Evolutionary conservation across 2,797 vertebrate genomes (phyloP).

Genomic region (Tiaroga cobitis): DNA sequence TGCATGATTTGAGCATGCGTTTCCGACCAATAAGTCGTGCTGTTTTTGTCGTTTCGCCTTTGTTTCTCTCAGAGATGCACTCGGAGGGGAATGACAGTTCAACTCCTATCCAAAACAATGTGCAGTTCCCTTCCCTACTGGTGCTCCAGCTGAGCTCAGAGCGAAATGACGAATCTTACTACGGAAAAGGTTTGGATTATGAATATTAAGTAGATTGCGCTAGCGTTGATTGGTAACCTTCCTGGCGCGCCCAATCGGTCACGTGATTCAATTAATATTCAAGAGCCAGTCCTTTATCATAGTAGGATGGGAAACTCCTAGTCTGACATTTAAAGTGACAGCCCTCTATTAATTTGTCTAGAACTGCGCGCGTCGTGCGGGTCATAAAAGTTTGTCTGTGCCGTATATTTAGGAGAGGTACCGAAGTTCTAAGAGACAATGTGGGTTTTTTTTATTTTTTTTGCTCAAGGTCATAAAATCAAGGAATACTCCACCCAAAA

Average conservation of each 20-base stretch:
- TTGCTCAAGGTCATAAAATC: neutral
- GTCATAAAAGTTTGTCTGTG: neutral
- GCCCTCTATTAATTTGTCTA: neutral
- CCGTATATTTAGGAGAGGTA: no score
- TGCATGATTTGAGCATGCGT: neutral
- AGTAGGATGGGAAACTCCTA: slow-evolving; percentile 20
- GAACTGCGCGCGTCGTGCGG: neutral
- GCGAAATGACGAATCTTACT: slow-evolving; percentile 26
- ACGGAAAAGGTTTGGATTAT: slow-evolving; percentile 19
- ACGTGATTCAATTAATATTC: neutral
- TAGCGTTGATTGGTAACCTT: slow-evolving; percentile 8
- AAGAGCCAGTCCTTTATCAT: neutral
- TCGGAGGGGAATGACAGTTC: slow-evolving; percentile 16
- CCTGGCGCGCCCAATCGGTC: neutral
- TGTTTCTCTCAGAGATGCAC: slow-evolving; percentile 27
- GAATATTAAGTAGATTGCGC: slow-evolving; percentile 29
- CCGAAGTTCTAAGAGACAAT: neutral
- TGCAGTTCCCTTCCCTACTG: neutral
- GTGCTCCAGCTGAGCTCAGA: slow-evolving; percentile 11
- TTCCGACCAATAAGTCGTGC: neutral
- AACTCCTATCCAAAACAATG: slow-evolving; percentile 41
- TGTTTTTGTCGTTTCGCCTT: slow-evolving; percentile 11
- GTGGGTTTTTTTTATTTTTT: no score
- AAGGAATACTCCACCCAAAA: neutral
- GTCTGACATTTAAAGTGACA: slow-evolving; percentile 28